Conservation (phyloP, 1,140 invertebrate species). For the Lucilia sericata region DNA sequence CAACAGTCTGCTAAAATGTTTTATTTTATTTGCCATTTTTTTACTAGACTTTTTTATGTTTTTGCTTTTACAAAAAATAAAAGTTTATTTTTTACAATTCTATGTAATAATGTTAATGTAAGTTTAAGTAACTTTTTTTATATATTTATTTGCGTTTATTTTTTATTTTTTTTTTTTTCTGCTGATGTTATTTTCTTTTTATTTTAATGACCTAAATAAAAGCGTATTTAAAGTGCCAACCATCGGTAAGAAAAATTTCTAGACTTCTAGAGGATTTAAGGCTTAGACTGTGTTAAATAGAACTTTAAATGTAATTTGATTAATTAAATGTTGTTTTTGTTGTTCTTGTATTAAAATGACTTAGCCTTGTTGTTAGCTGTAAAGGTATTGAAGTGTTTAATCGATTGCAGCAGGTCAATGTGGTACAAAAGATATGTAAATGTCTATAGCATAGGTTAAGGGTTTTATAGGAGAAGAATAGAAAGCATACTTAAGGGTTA, state of each 20-base stretch:
- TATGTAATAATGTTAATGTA: background rate
- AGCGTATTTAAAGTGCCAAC: background rate
- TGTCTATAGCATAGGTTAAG: too few species aligned
- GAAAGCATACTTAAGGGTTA: too few species aligned
- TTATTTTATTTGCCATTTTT: background rate
- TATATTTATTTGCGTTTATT: background rate
- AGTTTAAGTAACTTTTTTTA: conserved; percentile 17
- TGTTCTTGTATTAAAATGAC: background rate
- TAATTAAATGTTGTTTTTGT: background rate
- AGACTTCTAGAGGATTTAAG: background rate
- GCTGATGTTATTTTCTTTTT: background rate
- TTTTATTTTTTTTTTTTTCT: background rate
- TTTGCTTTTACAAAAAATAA: background rate
- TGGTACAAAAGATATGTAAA: too few species aligned
- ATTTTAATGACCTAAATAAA: background rate
- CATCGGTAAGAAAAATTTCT: too few species aligned
- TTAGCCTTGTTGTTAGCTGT: background rate
- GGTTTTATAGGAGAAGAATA: too few species aligned
- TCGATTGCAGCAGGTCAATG: too few species aligned
- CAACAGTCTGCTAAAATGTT: background rate
- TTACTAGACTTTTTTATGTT: background rate
- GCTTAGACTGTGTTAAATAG: background rate
- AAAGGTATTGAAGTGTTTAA: too few species aligned
- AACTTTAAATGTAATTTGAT: background rate
- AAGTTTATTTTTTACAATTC: background rate